Conservation (phyloP, 2,113 vertebrate genomes). For the Gymnorhina tibicen region DNA sequence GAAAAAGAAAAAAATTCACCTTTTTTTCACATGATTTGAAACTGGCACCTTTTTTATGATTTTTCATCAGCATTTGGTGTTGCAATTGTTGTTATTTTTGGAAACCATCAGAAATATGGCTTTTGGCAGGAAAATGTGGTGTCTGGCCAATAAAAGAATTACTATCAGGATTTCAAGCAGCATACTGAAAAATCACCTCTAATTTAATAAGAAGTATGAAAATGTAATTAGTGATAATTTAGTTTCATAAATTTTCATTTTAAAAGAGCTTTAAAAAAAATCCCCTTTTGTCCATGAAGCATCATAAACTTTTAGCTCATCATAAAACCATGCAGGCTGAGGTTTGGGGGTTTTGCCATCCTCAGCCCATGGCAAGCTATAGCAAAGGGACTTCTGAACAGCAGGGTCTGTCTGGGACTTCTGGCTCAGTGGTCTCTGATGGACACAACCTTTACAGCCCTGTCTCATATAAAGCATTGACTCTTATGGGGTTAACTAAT, state of each 20-base stretch:
- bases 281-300: neutral
- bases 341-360: neutral
- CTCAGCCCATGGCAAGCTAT: neutral
- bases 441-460: neutral
- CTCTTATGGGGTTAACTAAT: neutral
- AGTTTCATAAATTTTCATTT: neutral
- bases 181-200: neutral
- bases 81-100: neutral
- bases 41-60: neutral
- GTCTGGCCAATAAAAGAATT: neutral
- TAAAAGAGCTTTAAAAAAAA: neutral
- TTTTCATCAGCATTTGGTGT: neutral
- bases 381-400: neutral
- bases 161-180: neutral
- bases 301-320: neutral
- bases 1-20: accelerated
- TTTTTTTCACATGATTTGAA: neutral
- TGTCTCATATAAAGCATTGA: neutral
- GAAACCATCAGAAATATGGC: neutral
- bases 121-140: neutral
- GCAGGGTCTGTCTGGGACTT: neutral
- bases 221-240: neutral
- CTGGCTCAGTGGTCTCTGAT: neutral
- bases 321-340: accelerated
- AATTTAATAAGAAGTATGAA: neutral